Base-by-base conservation (phyloP, 2,888 invertebrate genomes). In the Diarsia dahlii region DNA sequence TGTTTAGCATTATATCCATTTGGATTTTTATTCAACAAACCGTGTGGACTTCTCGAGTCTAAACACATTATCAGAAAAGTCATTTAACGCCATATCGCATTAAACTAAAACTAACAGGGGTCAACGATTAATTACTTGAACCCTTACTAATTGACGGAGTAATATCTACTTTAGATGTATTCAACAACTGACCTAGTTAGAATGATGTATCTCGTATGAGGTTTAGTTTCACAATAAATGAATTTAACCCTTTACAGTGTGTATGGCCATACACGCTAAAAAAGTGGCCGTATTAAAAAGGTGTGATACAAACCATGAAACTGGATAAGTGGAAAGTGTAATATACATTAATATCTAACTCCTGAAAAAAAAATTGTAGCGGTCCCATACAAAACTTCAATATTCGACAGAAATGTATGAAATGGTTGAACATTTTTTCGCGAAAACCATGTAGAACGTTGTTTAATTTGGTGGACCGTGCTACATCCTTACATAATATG, bases 81-180 rank as follows among this genome's bases (percentile, higher is more conserved):
- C 2, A 56, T 76, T 73, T 54, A 68, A 12, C 50, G 28, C n/a
- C 39, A 46, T 52, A 56, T 20, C 28, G 3, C 64, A 67, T 52
- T 46, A 54, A 75, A 52, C 72, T 60, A 54, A 66, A 63, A 56
- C 79, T 82, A 60, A 64, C 69, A 23, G 34, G 39, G 48, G 54
- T 28, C 64, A 66, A 67, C 80, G 63, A 81, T 82, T 73, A 81
- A 76, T 81, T 80, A 84, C 34, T 64, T 48, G 34, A 71, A 50
- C 81, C 70, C 34, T 60, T 23, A 28, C 70, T 71, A 58, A 73
- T 73, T 84, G 62, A 18, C n/a, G 39, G 10, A 52, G 64, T 60
- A 18, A 60, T 52, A 46, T 64, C 28, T 13, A 48, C 34, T 71
- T 58, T 23, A 15, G 18, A 13, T 50, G 5, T 80, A 34, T 68